These are phyloP conservation scores for Melinopterus prodromus DNA, from an alignment of 2,888 invertebrate species.

Conservation along the genomic window DNA sequence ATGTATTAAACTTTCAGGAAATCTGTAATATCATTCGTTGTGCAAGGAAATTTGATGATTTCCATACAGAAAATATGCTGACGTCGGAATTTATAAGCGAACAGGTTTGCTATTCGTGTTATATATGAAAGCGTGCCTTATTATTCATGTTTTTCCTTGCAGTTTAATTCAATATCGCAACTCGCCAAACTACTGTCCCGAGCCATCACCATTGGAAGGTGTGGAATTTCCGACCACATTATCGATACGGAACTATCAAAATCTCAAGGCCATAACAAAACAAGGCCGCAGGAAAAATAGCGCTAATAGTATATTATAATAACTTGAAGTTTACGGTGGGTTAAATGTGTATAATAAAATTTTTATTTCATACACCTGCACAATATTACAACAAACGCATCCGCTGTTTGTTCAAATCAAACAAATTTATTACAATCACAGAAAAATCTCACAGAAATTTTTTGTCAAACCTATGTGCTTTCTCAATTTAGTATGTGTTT, in stretches of 20 bases:
- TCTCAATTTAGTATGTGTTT: too few species aligned
- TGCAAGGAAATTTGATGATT: constrained; percentile 62
- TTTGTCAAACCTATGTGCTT: too few species aligned
- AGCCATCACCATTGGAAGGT: constrained; percentile 12
- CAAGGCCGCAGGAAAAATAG: too few species aligned
- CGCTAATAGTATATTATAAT: too few species aligned
- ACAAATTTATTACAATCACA: too few species aligned
- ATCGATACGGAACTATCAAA: constrained; percentile 9
- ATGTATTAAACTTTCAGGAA: constrained; percentile 53
- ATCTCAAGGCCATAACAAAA: background rate
- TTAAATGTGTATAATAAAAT: too few species aligned
- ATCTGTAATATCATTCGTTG: constrained; percentile 57
- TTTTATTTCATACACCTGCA: too few species aligned
- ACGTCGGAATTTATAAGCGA: constrained; percentile 64
- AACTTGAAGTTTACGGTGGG: too few species aligned
- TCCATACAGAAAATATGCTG: constrained; percentile 64
- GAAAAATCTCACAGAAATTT: too few species aligned
- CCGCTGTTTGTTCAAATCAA: too few species aligned
- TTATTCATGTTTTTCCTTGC: background rate
- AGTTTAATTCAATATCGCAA: constrained; percentile 9
- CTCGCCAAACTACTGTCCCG: constrained; percentile 8
- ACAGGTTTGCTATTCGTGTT: constrained; percentile 54
- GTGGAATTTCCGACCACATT: constrained; percentile 4
- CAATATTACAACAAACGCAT: too few species aligned
- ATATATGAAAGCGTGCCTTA: background rate